Base-by-base conservation (phyloP, 2,888 invertebrate genomes). In the Hirtodrosophila histrioides region DNA sequence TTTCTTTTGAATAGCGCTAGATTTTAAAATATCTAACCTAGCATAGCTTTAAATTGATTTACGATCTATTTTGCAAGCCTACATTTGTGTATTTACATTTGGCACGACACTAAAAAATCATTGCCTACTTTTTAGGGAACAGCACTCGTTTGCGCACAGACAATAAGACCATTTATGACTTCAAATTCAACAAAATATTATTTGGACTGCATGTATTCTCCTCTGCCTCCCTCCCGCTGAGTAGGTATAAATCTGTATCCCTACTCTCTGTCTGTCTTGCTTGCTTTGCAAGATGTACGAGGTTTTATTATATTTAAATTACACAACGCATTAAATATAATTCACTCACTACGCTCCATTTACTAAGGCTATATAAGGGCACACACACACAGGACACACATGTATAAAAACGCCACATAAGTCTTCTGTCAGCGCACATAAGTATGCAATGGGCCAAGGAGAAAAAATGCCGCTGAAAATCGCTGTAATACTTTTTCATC, bases 401-500 rank as follows among this genome's bases (percentile, higher is more conserved):
- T 29, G 23, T 17, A 29, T 17, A 31, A 8, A 31, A 8, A 31
- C 31, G 31, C 31, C 33, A 39, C n/a, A 64, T 11, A 56, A 69
- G 63, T 64, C 50, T 40, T 45, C 65, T 72, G 63, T 45, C 69
- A 54, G 78, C 61, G 54, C 67, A 67, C 57, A 78, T 54, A 72
- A 71, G 71, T 65, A 75, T 64, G 74, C 68, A 61, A 66, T 56
- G 62, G 58, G 49, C 55, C 44, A 61, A 53, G 41, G 31, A 58
- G 55, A 69, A 71, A 83, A 71, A 84, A 77, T 75, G 79, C 69
- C 56, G 78, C 75, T 88, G 89, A 86, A 88, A 87, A 81, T 86
- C 79, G 78, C 78, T 78, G 84, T 88, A 88, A 86, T 89, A 84
- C 87, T 88, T 88, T 82, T 84, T 84, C 89, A 85, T 88, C 89